A percentile compares a stretch with the other conserved stretches of the same genome.
Conservation (phyloP, 1,140 invertebrate genomes). For the Leucophenga varia region DNA sequence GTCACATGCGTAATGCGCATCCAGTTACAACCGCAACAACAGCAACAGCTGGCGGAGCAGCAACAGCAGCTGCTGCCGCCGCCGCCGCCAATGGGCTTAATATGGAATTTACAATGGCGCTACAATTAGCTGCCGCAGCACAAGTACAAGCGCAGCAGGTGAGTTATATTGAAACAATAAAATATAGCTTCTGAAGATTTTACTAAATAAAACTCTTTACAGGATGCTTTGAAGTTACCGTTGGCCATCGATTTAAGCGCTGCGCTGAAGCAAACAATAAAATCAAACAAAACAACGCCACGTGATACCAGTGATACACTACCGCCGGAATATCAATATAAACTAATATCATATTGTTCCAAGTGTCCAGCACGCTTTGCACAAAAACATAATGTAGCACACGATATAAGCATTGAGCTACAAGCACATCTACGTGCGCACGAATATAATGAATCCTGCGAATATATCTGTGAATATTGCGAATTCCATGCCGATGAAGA, state of each 20-base stretch:
- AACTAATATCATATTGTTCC: slow-evolving; percentile 60
- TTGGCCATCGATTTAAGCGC: slow-evolving; percentile 33
- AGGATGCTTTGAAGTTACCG: slow-evolving; percentile 51
- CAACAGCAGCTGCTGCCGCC: neutral
- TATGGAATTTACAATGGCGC: slow-evolving; percentile 56
- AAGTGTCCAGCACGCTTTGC: slow-evolving; percentile 76
- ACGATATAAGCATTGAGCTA: slow-evolving; percentile 45
- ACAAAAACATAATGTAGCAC: slow-evolving; percentile 60
- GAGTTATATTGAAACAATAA: too few species aligned
- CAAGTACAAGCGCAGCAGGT: slow-evolving; percentile 18
- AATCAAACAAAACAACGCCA: neutral
- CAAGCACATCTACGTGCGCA: slow-evolving; percentile 65
- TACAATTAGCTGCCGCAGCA: slow-evolving; percentile 56
- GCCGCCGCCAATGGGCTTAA: slow-evolving; percentile 12
- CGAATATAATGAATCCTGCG: too few species aligned
- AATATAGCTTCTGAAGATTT: too few species aligned
- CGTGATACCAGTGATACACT: slow-evolving; percentile 12
- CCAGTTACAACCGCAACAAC: slow-evolving; percentile 29
- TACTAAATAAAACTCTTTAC: too few species aligned
- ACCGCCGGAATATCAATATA: slow-evolving; percentile 54
- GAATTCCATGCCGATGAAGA: slow-evolving; percentile 75
- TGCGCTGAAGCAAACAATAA: slow-evolving; percentile 8
- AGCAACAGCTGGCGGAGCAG: neutral
- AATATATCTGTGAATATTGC: slow-evolving; percentile 73
- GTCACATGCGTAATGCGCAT: slow-evolving; percentile 64